These are phyloP conservation scores for Remorina albescens DNA, from an alignment of 2,797 vertebrate genomes.

Conservation along the genomic window DNA sequence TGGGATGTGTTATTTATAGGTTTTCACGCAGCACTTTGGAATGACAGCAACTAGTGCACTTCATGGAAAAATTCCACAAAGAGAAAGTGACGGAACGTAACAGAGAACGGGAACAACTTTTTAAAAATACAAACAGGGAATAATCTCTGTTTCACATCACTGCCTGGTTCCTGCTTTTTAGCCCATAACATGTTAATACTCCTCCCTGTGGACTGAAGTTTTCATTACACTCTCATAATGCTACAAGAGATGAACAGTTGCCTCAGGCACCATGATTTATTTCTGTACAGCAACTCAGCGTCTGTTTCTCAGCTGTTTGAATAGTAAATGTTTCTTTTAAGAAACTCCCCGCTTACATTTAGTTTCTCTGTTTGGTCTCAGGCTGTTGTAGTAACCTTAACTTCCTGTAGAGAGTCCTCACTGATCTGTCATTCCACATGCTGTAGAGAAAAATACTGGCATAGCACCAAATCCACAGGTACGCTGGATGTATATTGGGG, in stretches of 20 bases:
- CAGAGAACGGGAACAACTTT: too few species aligned
- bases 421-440: background rate
- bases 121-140: background rate
- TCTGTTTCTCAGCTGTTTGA: background rate
- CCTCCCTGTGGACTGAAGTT: conserved; percentile 1
- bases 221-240: background rate
- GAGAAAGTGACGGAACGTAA: background rate
- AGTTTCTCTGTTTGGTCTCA: background rate
- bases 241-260: background rate
- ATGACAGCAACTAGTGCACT: background rate
- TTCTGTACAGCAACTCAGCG: too few species aligned
- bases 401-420: background rate
- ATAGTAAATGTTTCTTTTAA: background rate
- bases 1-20: conserved; percentile 3
- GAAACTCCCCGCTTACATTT: background rate
- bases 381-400: background rate
- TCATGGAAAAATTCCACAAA: conserved; percentile 1
- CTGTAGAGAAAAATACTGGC: background rate
- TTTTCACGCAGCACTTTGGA: conserved; percentile 2
- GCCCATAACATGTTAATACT: background rate
- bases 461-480: too few species aligned
- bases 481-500: background rate
- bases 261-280: background rate
- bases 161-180: conserved; percentile 4
- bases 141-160: conserved; percentile 20